Percentiles rank a stretch among this genome's conserved stretches.
Conservation (phyloP, 2,113 vertebrate species). For the Malurus cyaneus region DNA sequence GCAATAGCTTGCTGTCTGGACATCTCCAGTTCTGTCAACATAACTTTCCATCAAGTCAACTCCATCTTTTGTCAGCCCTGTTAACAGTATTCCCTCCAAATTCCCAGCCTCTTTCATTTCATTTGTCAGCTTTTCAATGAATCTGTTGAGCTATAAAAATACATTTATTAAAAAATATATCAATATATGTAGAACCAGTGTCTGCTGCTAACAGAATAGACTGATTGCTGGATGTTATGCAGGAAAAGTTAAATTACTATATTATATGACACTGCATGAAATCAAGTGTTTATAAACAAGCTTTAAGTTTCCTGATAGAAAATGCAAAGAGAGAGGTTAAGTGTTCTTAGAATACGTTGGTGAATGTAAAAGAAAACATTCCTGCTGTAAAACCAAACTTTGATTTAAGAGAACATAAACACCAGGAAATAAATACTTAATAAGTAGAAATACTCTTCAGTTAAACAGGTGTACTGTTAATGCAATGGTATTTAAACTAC, state of each 20-base stretch:
- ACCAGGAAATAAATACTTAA: neutral
- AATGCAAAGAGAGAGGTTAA: neutral
- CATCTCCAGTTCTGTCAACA: constrained; percentile 93
- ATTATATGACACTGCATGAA: neutral
- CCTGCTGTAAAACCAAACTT: neutral
- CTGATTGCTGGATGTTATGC: neutral
- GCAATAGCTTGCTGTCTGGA: constrained; percentile 97
- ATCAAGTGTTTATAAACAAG: neutral
- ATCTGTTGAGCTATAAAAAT: constrained; percentile 84
- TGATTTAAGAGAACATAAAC: neutral
- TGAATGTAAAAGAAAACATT: neutral
- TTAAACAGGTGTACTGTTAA: neutral
- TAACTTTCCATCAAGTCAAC: constrained; percentile 99
- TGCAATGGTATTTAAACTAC: neutral
- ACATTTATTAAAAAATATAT: neutral
- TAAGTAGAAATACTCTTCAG: neutral
- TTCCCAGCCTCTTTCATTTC: constrained; percentile 97
- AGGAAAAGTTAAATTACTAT: neutral
- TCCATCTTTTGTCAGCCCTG: constrained; percentile 94
- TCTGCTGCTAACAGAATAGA: neutral
- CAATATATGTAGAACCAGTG: neutral
- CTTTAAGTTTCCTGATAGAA: neutral
- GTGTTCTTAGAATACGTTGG: neutral
- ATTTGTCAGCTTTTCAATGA: constrained; percentile 92
- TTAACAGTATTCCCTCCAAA: constrained; percentile 95